Percentiles rank a stretch among this genome's conserved stretches.
Conservation (phyloP, 2,113 vertebrate genomes). For the Pungitius pungitius region DNA sequence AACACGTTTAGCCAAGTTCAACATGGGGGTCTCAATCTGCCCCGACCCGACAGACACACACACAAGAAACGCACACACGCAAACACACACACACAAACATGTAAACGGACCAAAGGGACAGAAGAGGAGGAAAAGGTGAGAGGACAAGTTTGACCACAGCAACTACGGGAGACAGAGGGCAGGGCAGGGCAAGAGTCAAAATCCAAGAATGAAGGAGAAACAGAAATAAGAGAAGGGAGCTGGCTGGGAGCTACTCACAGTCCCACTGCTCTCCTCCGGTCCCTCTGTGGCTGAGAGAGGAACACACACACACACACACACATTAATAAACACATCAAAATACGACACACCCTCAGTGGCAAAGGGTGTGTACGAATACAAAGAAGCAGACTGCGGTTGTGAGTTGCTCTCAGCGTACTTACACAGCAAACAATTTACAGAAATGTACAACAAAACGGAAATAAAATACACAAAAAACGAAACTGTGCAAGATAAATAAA, state of each 20-base stretch:
- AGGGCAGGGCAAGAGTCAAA: slow-evolving; percentile 67
- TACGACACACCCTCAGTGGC: neutral
- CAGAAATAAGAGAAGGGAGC: slow-evolving; percentile 11
- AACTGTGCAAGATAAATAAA: neutral
- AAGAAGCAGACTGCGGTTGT: neutral
- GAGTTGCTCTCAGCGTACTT: neutral
- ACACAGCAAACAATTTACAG: neutral
- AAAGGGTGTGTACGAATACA: neutral
- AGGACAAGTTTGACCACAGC: slow-evolving; percentile 68
- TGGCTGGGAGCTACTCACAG: slow-evolving; percentile 73
- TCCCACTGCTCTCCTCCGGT: slow-evolving; percentile 72
- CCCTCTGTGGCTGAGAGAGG: slow-evolving; percentile 65
- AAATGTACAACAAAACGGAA: neutral
- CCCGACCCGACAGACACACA: slow-evolving; percentile 54
- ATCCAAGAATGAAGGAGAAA: slow-evolving; percentile 62
- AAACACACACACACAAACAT: slow-evolving; percentile 32
- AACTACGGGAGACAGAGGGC: slow-evolving; percentile 66
- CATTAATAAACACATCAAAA: neutral
- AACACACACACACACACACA: slow-evolving; percentile 24
- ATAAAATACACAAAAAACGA: neutral
- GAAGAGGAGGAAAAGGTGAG: slow-evolving; percentile 77
- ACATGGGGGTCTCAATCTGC: slow-evolving; percentile 84
- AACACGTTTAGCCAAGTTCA: slow-evolving; percentile 87
- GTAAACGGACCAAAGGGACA: slow-evolving; percentile 61
- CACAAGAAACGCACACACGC: slow-evolving; percentile 32